phyloP scores from a whole-genome alignment of 2,888 invertebrate species.

The Stenotaenia linearis region DNA sequence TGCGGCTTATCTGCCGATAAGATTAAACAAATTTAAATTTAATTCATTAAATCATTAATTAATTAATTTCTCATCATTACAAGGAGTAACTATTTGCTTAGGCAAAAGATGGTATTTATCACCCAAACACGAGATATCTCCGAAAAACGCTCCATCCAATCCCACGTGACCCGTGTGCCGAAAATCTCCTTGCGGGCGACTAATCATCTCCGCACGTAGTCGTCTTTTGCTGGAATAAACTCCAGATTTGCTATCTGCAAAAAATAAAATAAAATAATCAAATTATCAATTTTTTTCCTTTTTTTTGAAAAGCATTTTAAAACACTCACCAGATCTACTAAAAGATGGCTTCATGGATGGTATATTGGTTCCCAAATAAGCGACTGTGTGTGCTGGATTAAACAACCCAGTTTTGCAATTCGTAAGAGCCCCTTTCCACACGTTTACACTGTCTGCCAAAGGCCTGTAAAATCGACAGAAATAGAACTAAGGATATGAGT shows the following conservation, averaged over 20 bases:
- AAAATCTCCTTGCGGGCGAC: slow-evolving; percentile 91
- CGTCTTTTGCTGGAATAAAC: slow-evolving; percentile 55
- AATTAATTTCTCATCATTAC: slow-evolving; percentile 39
- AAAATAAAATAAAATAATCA: not conserved
- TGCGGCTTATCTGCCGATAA: slow-evolving; percentile 62
- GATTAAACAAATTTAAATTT: not conserved
- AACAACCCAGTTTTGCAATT: slow-evolving; percentile 91
- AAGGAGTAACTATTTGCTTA: slow-evolving; percentile 80
- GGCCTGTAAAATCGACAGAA: slow-evolving; percentile 43
- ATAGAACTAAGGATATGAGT: not conserved
- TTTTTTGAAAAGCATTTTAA: not conserved
- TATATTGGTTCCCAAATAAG: slow-evolving; percentile 73
- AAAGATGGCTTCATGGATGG: slow-evolving; percentile 56
- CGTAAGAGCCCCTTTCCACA: slow-evolving; percentile 87
- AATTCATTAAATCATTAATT: not conserved
- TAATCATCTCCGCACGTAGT: slow-evolving; percentile 86
- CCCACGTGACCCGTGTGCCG: slow-evolving; percentile 96
- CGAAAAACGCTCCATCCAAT: slow-evolving; percentile 93
- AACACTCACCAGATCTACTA: slow-evolving; percentile 46
- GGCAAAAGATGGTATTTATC: slow-evolving; percentile 70
- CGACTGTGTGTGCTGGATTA: slow-evolving; percentile 81
- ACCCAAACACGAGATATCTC: slow-evolving; percentile 74
- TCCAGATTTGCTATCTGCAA: slow-evolving; percentile 57
- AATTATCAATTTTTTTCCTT: not conserved
- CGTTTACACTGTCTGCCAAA: slow-evolving; percentile 43